Base-by-base conservation (phyloP, 2,888 invertebrate genomes). In the Netelia melanura region DNA sequence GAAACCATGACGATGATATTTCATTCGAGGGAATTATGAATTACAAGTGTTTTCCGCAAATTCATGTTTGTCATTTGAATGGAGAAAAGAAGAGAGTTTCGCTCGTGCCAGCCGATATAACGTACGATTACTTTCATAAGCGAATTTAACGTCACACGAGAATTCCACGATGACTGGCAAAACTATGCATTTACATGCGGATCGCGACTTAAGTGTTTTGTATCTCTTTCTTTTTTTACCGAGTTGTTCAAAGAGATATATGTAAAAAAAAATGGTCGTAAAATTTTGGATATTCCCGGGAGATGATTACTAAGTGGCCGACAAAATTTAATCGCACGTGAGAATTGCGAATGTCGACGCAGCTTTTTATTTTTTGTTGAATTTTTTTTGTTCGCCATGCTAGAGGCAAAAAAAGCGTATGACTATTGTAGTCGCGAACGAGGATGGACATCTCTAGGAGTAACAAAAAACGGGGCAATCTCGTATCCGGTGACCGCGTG, bases 401-500 rank as follows among this genome's bases (percentile, higher is more conserved):
- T 14, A 14, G 65, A 23, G 48, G 48, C 10, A 74, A 25, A 61
- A 17, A 70, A 17, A 61, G 58, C 30, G 48, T 10, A 48, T 76
- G 64, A 58, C 43, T 44, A 25, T 77, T 67, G 76, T 58, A 65
- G 25, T n/a, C 14, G 54, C 30, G 25, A 62, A 62, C 11, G 25
- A 62, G 58, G 58, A 77, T 67, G 11, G 25, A 67, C 56, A 77
- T 77, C 65, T 56, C 11, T 74, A 38, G 38, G 38, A 62, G 68
- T 56, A 62, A 61, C 38, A 68, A 61, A 56, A 81, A 81, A 43
- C 68, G 48, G 75, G 30, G 70, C 65, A 71, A 71, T 81, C 58
- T 71, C 65, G 67, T 77, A 78, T 79, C 65, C 86, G 81, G 86
- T 86, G 75, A 72, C 88, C 87, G 85, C 38, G 30, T 58, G 64